Percentiles rank a stretch among this genome's conserved stretches.
Conservation (phyloP, 2,888 invertebrate genomes). For the Embidobia sp. region DNA sequence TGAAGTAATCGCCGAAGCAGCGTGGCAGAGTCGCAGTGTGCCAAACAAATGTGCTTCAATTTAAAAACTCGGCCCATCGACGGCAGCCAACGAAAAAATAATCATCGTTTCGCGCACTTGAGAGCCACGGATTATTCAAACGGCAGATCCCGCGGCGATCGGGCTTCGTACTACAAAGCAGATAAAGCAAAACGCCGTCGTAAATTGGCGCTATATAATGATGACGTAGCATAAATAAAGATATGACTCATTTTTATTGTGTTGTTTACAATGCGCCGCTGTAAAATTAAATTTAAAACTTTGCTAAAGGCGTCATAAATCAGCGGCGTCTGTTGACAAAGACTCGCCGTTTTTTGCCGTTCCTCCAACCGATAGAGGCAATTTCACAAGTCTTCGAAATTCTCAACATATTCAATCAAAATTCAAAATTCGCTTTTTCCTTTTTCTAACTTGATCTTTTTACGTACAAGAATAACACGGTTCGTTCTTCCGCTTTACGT, state of each 20-base stretch:
- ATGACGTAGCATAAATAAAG: constrained; percentile 59
- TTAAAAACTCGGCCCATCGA: constrained; percentile 13
- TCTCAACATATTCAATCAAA: too few relatives aligned
- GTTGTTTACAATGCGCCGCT: constrained; percentile 54
- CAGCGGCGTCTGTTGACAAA: constrained; percentile 24
- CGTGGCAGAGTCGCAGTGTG: constrained; percentile 30
- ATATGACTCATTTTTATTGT: constrained; percentile 63
- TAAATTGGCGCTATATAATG: constrained; percentile 53
- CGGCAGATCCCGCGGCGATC: constrained; percentile 29
- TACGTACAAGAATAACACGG: too few relatives aligned
- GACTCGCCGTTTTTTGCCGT: constrained; percentile 12
- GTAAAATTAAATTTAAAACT: constrained; percentile 56
- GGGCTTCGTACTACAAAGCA: constrained; percentile 20
- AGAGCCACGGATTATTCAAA: constrained; percentile 27
- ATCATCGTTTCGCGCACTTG: constrained; percentile 5
- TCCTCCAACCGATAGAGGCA: too few relatives aligned
- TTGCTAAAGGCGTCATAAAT: constrained; percentile 43
- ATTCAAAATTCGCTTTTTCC: too few relatives aligned
- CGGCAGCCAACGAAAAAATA: constrained; percentile 2
- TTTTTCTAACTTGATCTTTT: too few relatives aligned
- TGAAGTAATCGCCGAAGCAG: constrained; percentile 24
- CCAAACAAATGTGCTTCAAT: constrained; percentile 37
- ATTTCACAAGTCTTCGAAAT: too few relatives aligned
- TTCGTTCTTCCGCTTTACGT: too few relatives aligned
- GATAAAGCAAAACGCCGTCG: constrained; percentile 44